phyloP scores from a whole-genome alignment of 2,113 vertebrate species.

The Willisornis vidua region DNA sequence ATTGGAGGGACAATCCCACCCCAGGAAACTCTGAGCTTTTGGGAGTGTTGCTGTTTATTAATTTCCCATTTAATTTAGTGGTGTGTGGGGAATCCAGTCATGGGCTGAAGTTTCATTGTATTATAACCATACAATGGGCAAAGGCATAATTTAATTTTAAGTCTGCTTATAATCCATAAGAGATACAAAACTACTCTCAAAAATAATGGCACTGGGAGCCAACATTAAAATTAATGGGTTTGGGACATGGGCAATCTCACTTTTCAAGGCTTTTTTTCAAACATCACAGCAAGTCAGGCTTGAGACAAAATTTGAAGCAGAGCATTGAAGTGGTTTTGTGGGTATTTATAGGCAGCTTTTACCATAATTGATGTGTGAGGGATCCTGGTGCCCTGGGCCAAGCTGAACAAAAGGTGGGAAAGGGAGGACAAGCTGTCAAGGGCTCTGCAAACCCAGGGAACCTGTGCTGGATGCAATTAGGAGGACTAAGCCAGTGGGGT shows the following conservation, averaged over 20 bases:
- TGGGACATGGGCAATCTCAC: neutral
- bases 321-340: neutral
- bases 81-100: accelerated
- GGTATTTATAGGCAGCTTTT: neutral
- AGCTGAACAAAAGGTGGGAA: neutral
- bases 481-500: neutral
- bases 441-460: neutral
- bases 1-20: neutral
- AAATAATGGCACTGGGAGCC: neutral
- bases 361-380: neutral
- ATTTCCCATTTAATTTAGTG: neutral
- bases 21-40: neutral
- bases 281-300: neutral
- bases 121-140: neutral
- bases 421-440: neutral
- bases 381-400: neutral
- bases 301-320: neutral
- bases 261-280: neutral
- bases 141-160: neutral
- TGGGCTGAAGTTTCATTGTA: neutral
- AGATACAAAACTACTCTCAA: neutral
- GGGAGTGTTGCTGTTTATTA: neutral
- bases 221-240: neutral
- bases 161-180: neutral
- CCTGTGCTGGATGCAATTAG: neutral